Percentiles rank a stretch among this genome's conserved stretches.
phyloP scores from a whole-genome alignment of 2,797 vertebrate species.

The Rhabdomys pumilio region DNA sequence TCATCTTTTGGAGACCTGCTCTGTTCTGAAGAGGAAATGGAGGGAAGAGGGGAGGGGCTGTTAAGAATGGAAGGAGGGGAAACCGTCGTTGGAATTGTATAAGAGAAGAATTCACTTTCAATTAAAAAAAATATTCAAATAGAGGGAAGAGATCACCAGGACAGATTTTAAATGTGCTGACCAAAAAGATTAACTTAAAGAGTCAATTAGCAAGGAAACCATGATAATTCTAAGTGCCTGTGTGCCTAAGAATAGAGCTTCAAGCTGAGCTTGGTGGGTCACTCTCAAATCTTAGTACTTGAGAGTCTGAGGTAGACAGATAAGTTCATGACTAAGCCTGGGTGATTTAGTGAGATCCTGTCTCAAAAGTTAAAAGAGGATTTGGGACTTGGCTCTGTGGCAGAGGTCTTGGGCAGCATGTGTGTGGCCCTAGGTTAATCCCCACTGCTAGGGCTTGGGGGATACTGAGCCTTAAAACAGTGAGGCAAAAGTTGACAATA shows the following conservation, averaged over 20 bases:
- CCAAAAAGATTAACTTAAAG: constrained; percentile 13
- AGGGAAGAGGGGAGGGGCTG: neutral
- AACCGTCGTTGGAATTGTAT: neutral
- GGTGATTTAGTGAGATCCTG: neutral
- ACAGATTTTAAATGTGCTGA: neutral
- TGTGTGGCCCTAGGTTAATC: neutral
- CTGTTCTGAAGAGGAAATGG: neutral
- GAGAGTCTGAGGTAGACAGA: neutral
- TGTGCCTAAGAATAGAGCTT: constrained; percentile 33
- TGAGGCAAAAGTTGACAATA: constrained; percentile 30
- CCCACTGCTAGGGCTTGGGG: neutral
- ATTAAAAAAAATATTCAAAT: constrained; percentile 28
- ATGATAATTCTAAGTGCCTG: neutral
- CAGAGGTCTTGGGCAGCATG: neutral
- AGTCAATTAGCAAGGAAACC: constrained; percentile 18
- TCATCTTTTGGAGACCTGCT: neutral
- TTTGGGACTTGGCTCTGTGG: neutral
- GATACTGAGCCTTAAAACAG: neutral
- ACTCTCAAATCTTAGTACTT: neutral
- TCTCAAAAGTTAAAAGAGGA: neutral
- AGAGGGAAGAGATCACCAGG: constrained; percentile 27
- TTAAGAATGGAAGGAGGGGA: neutral
- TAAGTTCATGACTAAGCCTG: neutral
- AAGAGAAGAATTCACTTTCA: neutral
- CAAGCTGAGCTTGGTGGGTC: neutral